Percentiles rank a stretch among this genome's conserved stretches.
These are phyloP conservation scores for Mesorhabditis belari DNA, from an alignment of 2,888 invertebrate species.

Conservation along the genomic window DNA sequence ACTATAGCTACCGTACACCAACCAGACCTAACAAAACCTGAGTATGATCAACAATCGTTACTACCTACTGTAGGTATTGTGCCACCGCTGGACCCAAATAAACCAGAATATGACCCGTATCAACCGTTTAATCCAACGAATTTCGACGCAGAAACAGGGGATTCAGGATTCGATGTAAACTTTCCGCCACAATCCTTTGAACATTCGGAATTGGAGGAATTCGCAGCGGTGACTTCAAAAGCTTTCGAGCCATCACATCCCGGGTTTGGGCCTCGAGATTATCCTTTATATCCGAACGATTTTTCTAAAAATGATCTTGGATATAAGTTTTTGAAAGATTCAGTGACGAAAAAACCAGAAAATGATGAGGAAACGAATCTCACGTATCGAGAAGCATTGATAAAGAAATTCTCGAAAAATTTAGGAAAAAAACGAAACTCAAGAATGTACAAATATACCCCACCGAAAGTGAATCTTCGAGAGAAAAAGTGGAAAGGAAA, in stretches of 20 bases:
- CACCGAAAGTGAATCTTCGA: neutral
- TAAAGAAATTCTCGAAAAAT: neutral
- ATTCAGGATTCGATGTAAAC: too few relatives aligned
- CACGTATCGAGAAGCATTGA: neutral
- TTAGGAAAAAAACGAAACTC: neutral
- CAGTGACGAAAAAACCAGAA: neutral
- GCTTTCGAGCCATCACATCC: too few relatives aligned
- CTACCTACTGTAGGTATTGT: neutral
- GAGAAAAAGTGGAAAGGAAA: neutral
- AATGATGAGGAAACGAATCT: neutral
- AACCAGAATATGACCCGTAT: neutral
- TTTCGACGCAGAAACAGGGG: too few relatives aligned
- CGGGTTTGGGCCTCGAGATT: too few relatives aligned
- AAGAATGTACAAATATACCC: neutral
- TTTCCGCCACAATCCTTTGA: too few relatives aligned
- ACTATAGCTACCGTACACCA: neutral
- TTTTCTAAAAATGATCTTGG: too few relatives aligned
- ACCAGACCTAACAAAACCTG: too few relatives aligned
- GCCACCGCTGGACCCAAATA: neutral
- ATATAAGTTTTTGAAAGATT: neutral
- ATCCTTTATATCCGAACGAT: too few relatives aligned
- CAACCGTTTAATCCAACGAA: too few relatives aligned
- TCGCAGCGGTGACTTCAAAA: too few relatives aligned
- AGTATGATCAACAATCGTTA: too few relatives aligned
- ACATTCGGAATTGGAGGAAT: too few relatives aligned